These are phyloP conservation scores for Aphis craccivora DNA, from an alignment of 1,140 invertebrate genomes.

Conservation along the genomic window DNA sequence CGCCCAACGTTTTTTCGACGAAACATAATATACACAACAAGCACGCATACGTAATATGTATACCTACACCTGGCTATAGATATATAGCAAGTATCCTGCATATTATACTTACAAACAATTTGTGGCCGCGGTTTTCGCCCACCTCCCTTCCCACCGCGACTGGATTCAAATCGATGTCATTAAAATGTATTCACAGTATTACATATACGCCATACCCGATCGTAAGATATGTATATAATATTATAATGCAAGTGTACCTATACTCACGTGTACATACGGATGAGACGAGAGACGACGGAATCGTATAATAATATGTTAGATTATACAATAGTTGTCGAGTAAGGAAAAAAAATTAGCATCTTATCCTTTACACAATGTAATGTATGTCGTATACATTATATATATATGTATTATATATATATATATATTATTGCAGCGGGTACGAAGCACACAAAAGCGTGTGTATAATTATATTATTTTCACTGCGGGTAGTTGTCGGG, in stretches of 20 bases:
- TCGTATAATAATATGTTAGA: background rate
- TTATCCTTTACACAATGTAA: background rate
- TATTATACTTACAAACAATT: background rate
- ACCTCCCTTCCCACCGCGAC: background rate
- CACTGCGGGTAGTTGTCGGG: background rate
- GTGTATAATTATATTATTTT: slow-evolving; percentile 4
- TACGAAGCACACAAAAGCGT: background rate
- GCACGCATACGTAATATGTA: no score
- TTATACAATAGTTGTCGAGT: slow-evolving; percentile 1
- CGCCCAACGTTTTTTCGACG: background rate
- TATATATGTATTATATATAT: no score
- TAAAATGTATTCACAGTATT: background rate
- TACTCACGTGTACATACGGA: no score
- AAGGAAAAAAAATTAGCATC: slow-evolving; percentile 4
- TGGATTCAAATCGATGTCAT: slow-evolving; percentile 9
- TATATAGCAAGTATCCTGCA: background rate
- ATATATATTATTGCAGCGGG: background rate
- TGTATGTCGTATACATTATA: background rate
- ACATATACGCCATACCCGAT: background rate
- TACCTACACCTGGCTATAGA: background rate
- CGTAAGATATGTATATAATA: background rate
- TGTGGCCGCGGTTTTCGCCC: background rate
- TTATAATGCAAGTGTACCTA: background rate
- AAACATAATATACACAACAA: background rate
- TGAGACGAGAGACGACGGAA: background rate